phyloP scores from a whole-genome alignment of 2,888 invertebrate species.

The Prenolepis imparis region DNA sequence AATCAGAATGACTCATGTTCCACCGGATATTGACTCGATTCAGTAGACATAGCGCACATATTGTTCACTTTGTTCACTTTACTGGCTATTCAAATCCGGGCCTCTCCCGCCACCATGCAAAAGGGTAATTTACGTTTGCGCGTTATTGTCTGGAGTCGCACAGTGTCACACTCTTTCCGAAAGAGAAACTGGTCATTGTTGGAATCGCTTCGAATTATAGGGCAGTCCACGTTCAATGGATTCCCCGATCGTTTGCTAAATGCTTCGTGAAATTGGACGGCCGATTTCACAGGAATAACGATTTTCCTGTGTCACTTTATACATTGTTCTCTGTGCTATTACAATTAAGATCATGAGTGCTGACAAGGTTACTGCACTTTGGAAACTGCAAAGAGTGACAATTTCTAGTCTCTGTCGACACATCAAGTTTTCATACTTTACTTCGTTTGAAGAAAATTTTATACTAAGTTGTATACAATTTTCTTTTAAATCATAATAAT shows the following conservation, averaged over 20 bases:
- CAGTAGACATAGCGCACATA: conserved; percentile 74
- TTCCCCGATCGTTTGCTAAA: conserved; percentile 60
- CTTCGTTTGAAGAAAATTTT: neutral
- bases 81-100: conserved; percentile 72
- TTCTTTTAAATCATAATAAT: too few species aligned
- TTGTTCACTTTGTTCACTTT: conserved; percentile 77
- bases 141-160: conserved; percentile 67
- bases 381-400: conserved; percentile 12
- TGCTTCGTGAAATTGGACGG: conserved; percentile 39
- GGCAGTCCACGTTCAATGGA: conserved; percentile 50
- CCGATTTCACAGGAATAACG: neutral
- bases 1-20: conserved; percentile 65
- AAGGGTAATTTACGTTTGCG: conserved; percentile 75
- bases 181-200: conserved; percentile 59
- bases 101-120: conserved; percentile 52
- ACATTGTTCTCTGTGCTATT: neutral
- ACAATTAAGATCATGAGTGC: conserved; percentile 42
- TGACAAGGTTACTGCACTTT: conserved; percentile 38
- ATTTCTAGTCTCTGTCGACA: neutral
- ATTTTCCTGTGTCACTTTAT: conserved; percentile 17
- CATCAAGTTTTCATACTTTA: neutral
- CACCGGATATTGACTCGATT: conserved; percentile 79
- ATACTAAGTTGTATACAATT: neutral
- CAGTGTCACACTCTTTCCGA: conserved; percentile 66
- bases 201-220: conserved; percentile 66